A percentile compares a stretch with the other conserved stretches of the same genome.
Conservation (phyloP, 2,113 vertebrate species). For the Protobothrops flavoviridis region DNA sequence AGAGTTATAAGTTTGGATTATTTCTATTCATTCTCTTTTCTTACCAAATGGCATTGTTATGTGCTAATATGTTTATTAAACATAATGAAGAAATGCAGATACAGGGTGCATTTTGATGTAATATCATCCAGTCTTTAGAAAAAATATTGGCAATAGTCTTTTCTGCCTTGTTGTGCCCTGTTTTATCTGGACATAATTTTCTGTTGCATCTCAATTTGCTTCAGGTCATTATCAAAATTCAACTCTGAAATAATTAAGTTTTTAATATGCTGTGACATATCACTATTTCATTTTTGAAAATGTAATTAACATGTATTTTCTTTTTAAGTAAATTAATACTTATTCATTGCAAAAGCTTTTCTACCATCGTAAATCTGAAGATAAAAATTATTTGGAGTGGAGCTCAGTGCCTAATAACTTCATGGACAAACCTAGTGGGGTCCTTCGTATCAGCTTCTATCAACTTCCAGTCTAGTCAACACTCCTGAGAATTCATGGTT, state of each 20-base stretch:
- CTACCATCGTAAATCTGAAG: neutral
- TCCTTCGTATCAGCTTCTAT: neutral
- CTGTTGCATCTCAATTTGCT: neutral
- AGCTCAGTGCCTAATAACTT: neutral
- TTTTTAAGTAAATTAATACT: neutral
- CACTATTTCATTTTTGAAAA: conserved; percentile 1
- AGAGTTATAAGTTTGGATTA: neutral
- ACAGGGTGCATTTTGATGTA: neutral
- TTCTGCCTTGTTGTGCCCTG: neutral
- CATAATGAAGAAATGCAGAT: neutral
- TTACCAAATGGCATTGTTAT: neutral
- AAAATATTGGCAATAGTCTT: neutral
- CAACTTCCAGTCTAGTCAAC: neutral
- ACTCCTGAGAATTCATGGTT: neutral
- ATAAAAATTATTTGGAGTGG: neutral
- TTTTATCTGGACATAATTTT: neutral
- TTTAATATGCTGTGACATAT: conserved; percentile 28
- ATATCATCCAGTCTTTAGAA: neutral
- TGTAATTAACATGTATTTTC: neutral
- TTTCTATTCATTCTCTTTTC: neutral
- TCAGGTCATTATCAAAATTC: conserved; percentile 23
- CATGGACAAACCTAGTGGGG: neutral
- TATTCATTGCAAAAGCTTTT: neutral
- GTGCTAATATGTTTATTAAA: conserved; percentile 16
- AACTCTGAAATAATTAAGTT: conserved; percentile 39